These are phyloP conservation scores for Microcaecilia unicolor DNA, from an alignment of 2,797 vertebrate species.

Conservation along the genomic window DNA sequence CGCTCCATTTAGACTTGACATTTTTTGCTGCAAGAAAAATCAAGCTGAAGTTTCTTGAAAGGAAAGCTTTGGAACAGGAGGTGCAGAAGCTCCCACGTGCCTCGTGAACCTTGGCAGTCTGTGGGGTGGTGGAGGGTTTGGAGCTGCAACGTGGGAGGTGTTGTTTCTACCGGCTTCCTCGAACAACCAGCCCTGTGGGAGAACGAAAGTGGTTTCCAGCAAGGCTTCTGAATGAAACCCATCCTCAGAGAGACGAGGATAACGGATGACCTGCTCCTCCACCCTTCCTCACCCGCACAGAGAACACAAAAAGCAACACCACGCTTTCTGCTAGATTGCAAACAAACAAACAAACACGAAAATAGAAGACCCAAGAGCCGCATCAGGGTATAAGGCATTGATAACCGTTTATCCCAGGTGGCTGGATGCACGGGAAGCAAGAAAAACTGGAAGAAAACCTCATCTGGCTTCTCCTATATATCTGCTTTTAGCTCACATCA, in stretches of 20 bases:
- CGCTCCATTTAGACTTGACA: fast-evolving
- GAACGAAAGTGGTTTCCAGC: background rate
- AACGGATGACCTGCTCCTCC: background rate
- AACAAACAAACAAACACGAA: background rate
- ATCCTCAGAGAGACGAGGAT: background rate
- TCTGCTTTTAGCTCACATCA: constrained; percentile 32
- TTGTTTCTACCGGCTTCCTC: background rate
- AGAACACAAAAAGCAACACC: background rate
- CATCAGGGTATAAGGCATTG: constrained; percentile 37
- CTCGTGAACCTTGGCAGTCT: constrained; percentile 3
- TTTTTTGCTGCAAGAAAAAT: fast-evolving
- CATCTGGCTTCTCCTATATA: constrained; percentile 25
- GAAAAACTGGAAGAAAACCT: constrained; percentile 29
- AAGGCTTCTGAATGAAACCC: constrained; percentile 7
- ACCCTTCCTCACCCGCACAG: background rate
- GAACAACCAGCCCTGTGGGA: background rate
- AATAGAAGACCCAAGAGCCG: background rate
- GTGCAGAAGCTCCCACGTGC: background rate
- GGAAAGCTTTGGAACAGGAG: too few species aligned
- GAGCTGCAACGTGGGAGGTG: constrained; percentile 2
- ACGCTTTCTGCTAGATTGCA: fast-evolving
- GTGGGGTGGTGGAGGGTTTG: constrained; percentile 1
- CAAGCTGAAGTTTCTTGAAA: too few species aligned
- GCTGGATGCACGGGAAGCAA: constrained; percentile 30
- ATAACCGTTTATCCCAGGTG: constrained; percentile 38